Base-by-base conservation (phyloP, 1,140 invertebrate species). In the Drosophila nigromelanica region DNA sequence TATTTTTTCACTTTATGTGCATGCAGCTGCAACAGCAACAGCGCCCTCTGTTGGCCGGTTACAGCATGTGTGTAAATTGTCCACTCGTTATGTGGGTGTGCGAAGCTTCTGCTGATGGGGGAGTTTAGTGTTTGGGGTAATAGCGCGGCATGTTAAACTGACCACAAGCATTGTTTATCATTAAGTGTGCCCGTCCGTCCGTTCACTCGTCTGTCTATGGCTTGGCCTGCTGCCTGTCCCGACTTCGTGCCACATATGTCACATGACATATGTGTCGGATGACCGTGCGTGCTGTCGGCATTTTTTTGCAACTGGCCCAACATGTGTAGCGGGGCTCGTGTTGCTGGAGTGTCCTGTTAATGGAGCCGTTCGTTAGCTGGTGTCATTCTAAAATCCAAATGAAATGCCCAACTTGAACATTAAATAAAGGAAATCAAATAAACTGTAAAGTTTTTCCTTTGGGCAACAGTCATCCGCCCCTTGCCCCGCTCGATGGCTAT, bases 111-210 rank as follows among this genome's bases (percentile, higher is more conserved):
- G 39, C n/a, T 54, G 55, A 35, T 33, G 47, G 40, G 55, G 48
- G 50, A 47, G 70, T 51, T 76, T 62, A 75, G 74, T 81, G 78
- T 67, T 73, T 76, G 76, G 82, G 85, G 85, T 78, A 81, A 90
- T 90, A 81, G 86, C 80, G 86, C 76, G 86, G 86, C 86, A 81
- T 90, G 86, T 90, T 90, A 86, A 90, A 86, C 86, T 86, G 78
- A 90, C 86, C 86, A 67, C 86, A 90, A 90, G 86, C 86, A 90
- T 90, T 90, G 86, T 90, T 90, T 90, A 90, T 86, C 86, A 81
- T 90, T 86, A 90, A 90, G 86, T 82, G 73, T 62, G 73, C 40
- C 42, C 47, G 55, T 54, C 37, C 39, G 6, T 37, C 43, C 27
- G 35, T 27, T 1, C 30, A 5, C 1, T 5, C 5, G 30, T 33